Evolutionary conservation across 2,113 vertebrate species (phyloP), one percentile per base, ranked within the genome.

Genomic region (Lepus americanus): DNA sequence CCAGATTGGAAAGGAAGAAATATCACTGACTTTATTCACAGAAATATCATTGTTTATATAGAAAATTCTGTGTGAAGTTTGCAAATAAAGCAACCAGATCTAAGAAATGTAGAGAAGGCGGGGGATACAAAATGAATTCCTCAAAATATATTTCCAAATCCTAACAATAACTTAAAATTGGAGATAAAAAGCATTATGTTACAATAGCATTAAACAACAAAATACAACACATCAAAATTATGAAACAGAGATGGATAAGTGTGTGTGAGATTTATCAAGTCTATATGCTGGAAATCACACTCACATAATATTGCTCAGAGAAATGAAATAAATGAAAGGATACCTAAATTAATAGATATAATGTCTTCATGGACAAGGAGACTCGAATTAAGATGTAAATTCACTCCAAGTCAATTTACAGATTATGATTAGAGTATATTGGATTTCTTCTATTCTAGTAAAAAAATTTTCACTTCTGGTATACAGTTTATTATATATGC

Each of bases 321-420:
- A 61, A 84, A 84, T 77, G 82, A 72, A 93, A 87, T 13, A 61
- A 84, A 84, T 77, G 82, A 72, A 93, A 87, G 20, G 67, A 55
- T 55, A 27, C 29, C 39, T 84, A 61, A 77, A 44, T 84, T 61
- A n/a, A 61, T 19, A 72, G n/a, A 70, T 31, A 23, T 33, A 36
- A 5, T 29, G 23, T 79, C n/a, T 64, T 81, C 44, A 55, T 73
- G 4, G 67, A 63, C n/a, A 39, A 73, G 31, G n/a, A 87, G 76
- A 64, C 31, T 59, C 36, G 80, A 31, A 67, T 84, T 77, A 70
- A 69, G 29, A 82, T 76, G 22, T 31, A 19, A 72, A 0, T 70
- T 90, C 53, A 78, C n/a, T n/a, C 31, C 39, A 14, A 72, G 10
- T 64, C 67, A 6, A 79, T 74, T 76, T 59, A 89, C 22, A 20